Evolutionary conservation across 2,113 vertebrate genomes (phyloP).

Genomic region (Toxostoma redivivum): DNA sequence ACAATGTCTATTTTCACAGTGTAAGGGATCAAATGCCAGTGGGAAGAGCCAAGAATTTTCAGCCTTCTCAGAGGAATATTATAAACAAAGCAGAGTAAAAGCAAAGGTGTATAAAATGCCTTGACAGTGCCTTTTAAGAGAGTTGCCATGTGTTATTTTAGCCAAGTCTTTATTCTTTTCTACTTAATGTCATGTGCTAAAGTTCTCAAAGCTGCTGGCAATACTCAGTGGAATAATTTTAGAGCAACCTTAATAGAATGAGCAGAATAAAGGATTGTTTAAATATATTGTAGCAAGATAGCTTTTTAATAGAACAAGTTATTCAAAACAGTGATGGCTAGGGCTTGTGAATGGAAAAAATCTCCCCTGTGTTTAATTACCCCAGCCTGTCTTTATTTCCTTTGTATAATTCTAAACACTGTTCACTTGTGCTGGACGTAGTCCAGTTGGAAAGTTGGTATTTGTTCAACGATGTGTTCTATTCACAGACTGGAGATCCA

Average conservation of each 20-base stretch:
- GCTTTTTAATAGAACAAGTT: slow-evolving; percentile 54
- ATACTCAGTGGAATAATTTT: slow-evolving; percentile 51
- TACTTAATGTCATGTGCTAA: slow-evolving; percentile 34
- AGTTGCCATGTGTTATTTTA: neutral
- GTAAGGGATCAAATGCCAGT: neutral
- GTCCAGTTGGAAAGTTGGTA: slow-evolving; percentile 10
- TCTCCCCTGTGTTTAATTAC: slow-evolving; percentile 51
- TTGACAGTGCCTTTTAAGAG: neutral
- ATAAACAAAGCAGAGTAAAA: neutral
- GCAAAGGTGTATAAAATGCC: slow-evolving; percentile 17
- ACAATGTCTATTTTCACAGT: neutral
- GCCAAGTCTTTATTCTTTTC: slow-evolving; percentile 48
- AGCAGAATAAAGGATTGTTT: slow-evolving; percentile 52
- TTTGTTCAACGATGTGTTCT: neutral
- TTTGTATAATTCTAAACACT: neutral
- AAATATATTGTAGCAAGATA: slow-evolving; percentile 48
- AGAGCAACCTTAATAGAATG: slow-evolving; percentile 52
- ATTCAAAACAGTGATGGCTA: slow-evolving; percentile 12
- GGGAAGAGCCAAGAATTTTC: slow-evolving; percentile 15
- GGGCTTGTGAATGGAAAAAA: slow-evolving; percentile 28
- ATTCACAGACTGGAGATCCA: neutral
- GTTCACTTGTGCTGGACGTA: neutral
- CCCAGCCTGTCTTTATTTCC: slow-evolving; percentile 21
- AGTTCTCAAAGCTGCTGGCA: slow-evolving; percentile 55
- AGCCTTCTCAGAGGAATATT: neutral